phyloP scores from a whole-genome alignment of 2,113 vertebrate species.

The Paralichthys olivaceus region DNA sequence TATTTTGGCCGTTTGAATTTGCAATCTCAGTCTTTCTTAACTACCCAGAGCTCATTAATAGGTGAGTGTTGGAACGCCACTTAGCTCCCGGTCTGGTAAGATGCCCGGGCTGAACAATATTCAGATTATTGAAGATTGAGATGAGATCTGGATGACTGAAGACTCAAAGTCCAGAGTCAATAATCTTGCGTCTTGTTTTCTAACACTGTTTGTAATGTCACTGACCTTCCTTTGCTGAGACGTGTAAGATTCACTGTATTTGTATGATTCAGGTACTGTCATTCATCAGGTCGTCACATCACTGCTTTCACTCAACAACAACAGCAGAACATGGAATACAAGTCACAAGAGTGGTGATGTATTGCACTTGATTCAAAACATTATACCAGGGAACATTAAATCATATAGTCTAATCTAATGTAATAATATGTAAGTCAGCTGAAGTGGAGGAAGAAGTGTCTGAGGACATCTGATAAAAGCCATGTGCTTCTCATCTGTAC shows the following conservation, averaged over 20 bases:
- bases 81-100: too few species aligned
- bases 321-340: conserved; percentile 16
- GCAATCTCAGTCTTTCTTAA: too few species aligned
- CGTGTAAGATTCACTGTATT: conserved; percentile 4
- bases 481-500: conserved; percentile 63
- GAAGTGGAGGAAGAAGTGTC: conserved; percentile 23
- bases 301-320: conserved; percentile 2
- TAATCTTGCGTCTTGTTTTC: background rate
- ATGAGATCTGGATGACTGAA: too few species aligned
- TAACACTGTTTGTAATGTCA: background rate
- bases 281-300: background rate
- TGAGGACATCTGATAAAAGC: conserved; percentile 42
- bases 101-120: too few species aligned
- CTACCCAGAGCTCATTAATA: too few species aligned
- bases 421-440: conserved; percentile 41
- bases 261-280: background rate
- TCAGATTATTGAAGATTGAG: too few species aligned
- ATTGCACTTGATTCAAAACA: conserved; percentile 12
- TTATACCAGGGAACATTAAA: conserved; percentile 36
- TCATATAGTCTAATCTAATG: conserved; percentile 45
- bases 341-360: conserved; percentile 48
- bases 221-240: background rate
- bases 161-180: background rate
- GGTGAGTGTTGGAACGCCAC: too few species aligned
- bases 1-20: too few species aligned